Percentiles rank a stretch among this genome's conserved stretches.
These are phyloP conservation scores for Patella pellucida DNA, from an alignment of 2,888 invertebrate genomes.

Conservation along the genomic window DNA sequence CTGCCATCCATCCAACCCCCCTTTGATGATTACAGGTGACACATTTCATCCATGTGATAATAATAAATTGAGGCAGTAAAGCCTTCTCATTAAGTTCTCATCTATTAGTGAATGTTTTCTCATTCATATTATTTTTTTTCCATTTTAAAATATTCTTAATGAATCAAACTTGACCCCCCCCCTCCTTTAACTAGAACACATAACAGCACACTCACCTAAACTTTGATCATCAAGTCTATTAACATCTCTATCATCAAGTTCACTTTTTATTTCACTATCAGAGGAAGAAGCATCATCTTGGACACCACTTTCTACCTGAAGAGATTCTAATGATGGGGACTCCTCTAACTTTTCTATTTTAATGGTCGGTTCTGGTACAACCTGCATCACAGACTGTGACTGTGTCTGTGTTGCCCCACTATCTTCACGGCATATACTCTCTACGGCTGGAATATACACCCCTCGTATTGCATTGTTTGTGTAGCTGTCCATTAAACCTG, in stretches of 20 bases:
- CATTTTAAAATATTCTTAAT: no score
- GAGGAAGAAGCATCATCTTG: not conserved
- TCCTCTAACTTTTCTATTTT: not conserved
- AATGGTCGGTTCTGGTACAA: not conserved
- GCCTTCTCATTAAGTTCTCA: no score
- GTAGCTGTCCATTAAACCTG: conserved; percentile 58
- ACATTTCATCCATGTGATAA: no score
- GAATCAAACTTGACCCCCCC: no score
- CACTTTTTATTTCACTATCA: conserved; percentile 6
- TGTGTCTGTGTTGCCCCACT: conserved; percentile 13
- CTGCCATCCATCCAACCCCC: no score
- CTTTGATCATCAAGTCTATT: no score
- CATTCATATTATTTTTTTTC: no score
- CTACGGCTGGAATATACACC: conserved; percentile 60
- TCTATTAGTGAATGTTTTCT: no score
- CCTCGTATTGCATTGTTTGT: conserved; percentile 60
- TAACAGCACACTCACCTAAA: no score
- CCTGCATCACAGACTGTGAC: conserved; percentile 7
- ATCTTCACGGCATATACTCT: conserved; percentile 48
- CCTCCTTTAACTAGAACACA: no score
- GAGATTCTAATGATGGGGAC: not conserved
- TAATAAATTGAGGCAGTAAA: no score
- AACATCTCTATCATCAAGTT: not conserved
- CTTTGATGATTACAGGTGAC: no score
- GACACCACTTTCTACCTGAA: not conserved